phyloP scores from a whole-genome alignment of 2,888 invertebrate species.

The Melanotus villosus region DNA sequence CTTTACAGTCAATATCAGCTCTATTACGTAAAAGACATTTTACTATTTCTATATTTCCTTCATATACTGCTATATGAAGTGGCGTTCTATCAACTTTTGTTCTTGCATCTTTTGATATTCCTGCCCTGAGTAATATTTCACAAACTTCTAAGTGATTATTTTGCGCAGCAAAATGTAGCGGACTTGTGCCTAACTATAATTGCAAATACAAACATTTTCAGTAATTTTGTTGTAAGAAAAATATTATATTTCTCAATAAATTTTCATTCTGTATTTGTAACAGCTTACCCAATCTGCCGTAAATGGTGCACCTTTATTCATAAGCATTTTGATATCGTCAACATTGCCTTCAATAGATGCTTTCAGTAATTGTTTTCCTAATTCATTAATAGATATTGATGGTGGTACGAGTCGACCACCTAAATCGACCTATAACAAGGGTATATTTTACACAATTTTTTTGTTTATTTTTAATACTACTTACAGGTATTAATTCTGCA shows the following conservation, averaged over 20 bases:
- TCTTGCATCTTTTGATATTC: conserved; percentile 89
- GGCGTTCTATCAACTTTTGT: conserved; percentile 95
- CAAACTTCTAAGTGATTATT: conserved; percentile 86
- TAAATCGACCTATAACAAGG: conserved; percentile 24
- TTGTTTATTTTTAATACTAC: conserved; percentile 47
- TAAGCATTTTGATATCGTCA: conserved; percentile 80
- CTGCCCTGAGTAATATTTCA: conserved; percentile 86
- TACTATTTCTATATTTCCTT: conserved; percentile 84
- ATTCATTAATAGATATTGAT: conserved; percentile 75
- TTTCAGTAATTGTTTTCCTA: conserved; percentile 87
- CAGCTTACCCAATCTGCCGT: conserved; percentile 92
- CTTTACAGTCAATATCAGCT: conserved; percentile 81
- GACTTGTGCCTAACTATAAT: conserved; percentile 86
- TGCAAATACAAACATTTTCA: too few species aligned
- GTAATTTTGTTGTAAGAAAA: too few species aligned
- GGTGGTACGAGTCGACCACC: conserved; percentile 52
- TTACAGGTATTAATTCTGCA: conserved; percentile 68
- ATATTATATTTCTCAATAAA: too few species aligned
- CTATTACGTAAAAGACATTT: conserved; percentile 78
- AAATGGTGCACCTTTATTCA: conserved; percentile 91
- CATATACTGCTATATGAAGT: conserved; percentile 89
- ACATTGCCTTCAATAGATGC: conserved; percentile 86
- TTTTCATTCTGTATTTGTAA: too few species aligned
- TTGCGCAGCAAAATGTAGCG: conserved; percentile 89
- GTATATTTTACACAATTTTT: conserved; percentile 8